These are phyloP conservation scores for Aldrovandia affinis DNA, from an alignment of 2,797 vertebrate species.

Conservation along the genomic window DNA sequence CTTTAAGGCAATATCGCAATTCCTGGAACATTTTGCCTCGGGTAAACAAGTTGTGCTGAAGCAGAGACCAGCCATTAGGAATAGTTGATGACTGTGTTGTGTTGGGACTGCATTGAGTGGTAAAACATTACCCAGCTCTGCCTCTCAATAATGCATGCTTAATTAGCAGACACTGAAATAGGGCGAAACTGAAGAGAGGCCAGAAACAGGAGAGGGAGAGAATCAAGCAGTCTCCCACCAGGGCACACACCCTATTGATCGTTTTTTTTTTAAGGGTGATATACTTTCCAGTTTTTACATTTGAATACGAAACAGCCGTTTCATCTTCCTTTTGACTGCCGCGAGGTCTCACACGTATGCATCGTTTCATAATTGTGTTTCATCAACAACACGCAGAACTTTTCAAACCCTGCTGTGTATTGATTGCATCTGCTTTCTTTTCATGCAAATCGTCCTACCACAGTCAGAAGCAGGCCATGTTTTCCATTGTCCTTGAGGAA, in stretches of 20 bases:
- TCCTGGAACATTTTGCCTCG: not conserved
- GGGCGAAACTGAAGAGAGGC: conserved; percentile 72
- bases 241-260: conserved; percentile 26
- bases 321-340: not conserved
- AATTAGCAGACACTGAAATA: conserved; percentile 74
- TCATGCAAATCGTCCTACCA: conserved; percentile 20
- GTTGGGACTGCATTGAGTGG: conserved; percentile 64
- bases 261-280: not conserved
- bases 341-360: not conserved
- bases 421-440: conserved; percentile 22
- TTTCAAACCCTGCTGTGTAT: conserved; percentile 2
- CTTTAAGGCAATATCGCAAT: not conserved
- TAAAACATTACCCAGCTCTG: conserved; percentile 66
- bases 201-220: conserved; percentile 69
- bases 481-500: conserved; percentile 21
- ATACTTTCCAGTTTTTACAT: not conserved
- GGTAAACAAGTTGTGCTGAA: conserved; percentile 11
- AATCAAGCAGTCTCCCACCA: conserved; percentile 44
- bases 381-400: not conserved
- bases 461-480: not conserved
- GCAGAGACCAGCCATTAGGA: conserved; percentile 48
- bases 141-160: conserved; percentile 81
- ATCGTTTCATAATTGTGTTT: not conserved
- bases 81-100: conserved; percentile 50
- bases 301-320: conserved; percentile 1